phyloP scores from a whole-genome alignment of 2,888 invertebrate species.

The Apotomis capreana region DNA sequence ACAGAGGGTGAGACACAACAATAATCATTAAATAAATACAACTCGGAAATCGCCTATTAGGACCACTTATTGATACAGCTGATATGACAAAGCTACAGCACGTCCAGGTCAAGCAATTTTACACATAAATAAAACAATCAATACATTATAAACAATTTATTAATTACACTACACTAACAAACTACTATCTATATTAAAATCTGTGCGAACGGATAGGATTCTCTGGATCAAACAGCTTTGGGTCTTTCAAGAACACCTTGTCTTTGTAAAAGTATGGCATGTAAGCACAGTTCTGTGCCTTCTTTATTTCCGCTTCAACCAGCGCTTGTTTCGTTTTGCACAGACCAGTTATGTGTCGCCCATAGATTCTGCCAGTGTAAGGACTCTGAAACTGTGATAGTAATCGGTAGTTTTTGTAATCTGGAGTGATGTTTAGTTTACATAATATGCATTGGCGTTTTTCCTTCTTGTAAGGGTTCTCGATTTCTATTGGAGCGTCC shows the following conservation, averaged over 20 bases:
- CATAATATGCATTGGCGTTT: slow-evolving; percentile 91
- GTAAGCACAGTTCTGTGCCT: slow-evolving; percentile 90
- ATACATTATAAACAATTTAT: slow-evolving; percentile 34
- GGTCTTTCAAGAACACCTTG: slow-evolving; percentile 91
- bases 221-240: slow-evolving; percentile 95
- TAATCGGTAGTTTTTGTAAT: slow-evolving; percentile 95
- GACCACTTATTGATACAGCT: no score
- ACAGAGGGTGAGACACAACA: no score
- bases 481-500: slow-evolving; percentile 83
- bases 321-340: slow-evolving; percentile 91
- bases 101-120: no score
- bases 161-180: slow-evolving; percentile 34
- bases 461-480: slow-evolving; percentile 92
- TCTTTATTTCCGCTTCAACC: slow-evolving; percentile 88
- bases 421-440: slow-evolving; percentile 89
- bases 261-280: slow-evolving; percentile 94
- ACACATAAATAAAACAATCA: not conserved
- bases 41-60: no score
- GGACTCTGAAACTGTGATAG: slow-evolving; percentile 98
- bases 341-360: slow-evolving; percentile 96
- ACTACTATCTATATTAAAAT: slow-evolving; percentile 78
- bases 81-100: no score
- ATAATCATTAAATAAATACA: no score
- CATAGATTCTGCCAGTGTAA: slow-evolving; percentile 96
- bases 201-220: slow-evolving; percentile 91